Conservation (phyloP, 1,140 invertebrate species). For the Berghia stephanieae region DNA sequence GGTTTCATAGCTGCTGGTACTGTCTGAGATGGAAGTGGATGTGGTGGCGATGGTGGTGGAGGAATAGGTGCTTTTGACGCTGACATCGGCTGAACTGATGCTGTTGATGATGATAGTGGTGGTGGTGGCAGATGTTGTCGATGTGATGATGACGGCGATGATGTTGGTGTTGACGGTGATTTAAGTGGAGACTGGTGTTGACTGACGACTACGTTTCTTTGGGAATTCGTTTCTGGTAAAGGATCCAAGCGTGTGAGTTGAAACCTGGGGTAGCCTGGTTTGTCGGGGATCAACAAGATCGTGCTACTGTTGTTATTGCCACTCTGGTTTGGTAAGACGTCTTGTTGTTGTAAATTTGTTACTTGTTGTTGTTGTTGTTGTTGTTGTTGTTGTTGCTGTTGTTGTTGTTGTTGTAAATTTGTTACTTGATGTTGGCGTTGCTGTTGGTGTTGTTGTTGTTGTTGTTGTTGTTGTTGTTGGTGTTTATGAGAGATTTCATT, state of each 20-base stretch:
- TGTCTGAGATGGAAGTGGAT: neutral
- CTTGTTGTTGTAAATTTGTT: neutral
- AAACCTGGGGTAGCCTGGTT: slow-evolving; percentile 4
- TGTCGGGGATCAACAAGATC: slow-evolving; percentile 18
- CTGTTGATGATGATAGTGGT: neutral
- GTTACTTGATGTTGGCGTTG: neutral
- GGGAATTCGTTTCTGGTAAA: too few species aligned
- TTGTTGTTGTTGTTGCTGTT: neutral
- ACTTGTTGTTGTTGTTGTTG: neutral
- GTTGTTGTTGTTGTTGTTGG: neutral
- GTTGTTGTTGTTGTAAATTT: neutral
- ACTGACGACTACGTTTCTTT: too few species aligned
- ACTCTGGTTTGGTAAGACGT: neutral
- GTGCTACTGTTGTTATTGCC: neutral
- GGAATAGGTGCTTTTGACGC: neutral
- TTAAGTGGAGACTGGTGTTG: neutral
- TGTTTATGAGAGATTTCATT: too few species aligned
- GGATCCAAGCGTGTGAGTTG: too few species aligned
- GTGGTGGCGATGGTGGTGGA: neutral
- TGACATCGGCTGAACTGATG: neutral
- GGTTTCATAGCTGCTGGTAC: neutral
- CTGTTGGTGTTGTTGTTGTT: neutral
- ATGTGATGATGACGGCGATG: too few species aligned
- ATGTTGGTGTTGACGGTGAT: neutral
- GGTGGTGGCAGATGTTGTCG: too few species aligned